A percentile compares a stretch with the other conserved stretches of the same genome.
Evolutionary conservation across 2,113 vertebrate species (phyloP).

Genomic region (Myrmophylax atrothorax): DNA sequence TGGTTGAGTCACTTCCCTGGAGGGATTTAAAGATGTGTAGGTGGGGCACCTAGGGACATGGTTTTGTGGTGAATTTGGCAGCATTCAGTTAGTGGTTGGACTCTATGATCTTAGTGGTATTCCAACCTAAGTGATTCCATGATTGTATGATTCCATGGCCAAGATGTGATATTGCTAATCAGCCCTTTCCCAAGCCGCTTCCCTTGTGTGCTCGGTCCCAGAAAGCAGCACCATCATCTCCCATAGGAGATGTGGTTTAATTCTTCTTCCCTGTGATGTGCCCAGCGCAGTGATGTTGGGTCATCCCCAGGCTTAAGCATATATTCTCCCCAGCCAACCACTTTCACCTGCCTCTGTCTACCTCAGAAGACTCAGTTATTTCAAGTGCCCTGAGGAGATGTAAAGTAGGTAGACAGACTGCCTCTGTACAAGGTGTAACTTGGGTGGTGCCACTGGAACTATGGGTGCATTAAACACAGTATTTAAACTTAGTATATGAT

Average conservation of each 20-base stretch:
- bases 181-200: not conserved
- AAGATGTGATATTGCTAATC: not conserved
- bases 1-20: not conserved
- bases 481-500: not conserved
- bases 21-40: not conserved
- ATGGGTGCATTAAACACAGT: not conserved
- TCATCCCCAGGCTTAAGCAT: not conserved
- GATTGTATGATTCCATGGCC: not conserved
- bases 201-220: accelerated
- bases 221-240: not conserved
- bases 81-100: not conserved
- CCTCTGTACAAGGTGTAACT: not conserved
- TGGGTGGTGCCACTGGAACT: not conserved
- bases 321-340: accelerated
- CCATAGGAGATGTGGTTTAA: not conserved
- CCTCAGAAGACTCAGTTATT: not conserved
- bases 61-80: not conserved
- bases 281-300: accelerated
- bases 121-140: not conserved
- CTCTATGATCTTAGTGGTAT: not conserved
- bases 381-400: not conserved
- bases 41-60: not conserved
- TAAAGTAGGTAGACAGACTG: not conserved
- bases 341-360: not conserved
- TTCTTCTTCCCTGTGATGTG: not conserved